Percentiles rank a stretch among this genome's conserved stretches.
These are phyloP conservation scores for Trimorus sp. DNA, from an alignment of 2,888 invertebrate species.

Conservation along the genomic window DNA sequence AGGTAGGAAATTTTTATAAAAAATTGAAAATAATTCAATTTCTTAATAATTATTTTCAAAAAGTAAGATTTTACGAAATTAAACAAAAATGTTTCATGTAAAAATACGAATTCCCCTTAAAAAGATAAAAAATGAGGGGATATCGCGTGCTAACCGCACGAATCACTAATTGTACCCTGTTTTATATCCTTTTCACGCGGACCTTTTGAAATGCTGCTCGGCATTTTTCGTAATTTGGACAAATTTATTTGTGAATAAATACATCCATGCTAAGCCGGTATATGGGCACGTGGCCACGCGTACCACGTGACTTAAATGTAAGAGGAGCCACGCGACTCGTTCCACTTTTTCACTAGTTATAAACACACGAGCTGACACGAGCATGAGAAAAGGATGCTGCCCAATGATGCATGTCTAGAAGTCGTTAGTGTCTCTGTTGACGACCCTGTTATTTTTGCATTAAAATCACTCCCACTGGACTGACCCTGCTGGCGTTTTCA, in stretches of 20 bases:
- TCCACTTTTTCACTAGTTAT: slow-evolving; percentile 69
- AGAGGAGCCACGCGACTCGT: slow-evolving; percentile 71
- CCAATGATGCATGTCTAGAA: slow-evolving; percentile 74
- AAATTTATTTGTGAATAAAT: slow-evolving; percentile 61
- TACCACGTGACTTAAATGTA: slow-evolving; percentile 77
- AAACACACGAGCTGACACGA: slow-evolving; percentile 70
- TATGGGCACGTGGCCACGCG: slow-evolving; percentile 72
- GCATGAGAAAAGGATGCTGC: slow-evolving; percentile 71
- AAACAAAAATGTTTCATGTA: no score
- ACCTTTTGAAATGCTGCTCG: slow-evolving; percentile 3
- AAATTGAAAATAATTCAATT: no score
- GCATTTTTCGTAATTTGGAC: slow-evolving; percentile 29
- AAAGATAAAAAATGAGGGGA: no score
- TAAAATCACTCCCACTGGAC: slow-evolving; percentile 72
- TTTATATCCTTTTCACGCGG: slow-evolving; percentile 14
- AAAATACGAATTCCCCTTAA: no score
- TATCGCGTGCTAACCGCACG: no score
- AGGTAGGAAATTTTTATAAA: no score
- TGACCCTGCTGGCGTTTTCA: slow-evolving; percentile 63
- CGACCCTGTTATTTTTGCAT: slow-evolving; percentile 77
- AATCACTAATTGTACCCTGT: neutral
- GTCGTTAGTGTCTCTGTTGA: slow-evolving; percentile 74
- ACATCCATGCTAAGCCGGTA: slow-evolving; percentile 17
- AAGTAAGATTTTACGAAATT: no score
- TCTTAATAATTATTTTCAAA: no score